Base-by-base conservation (phyloP, 2,797 vertebrate genomes). In the Rhinophrynus dorsalis region DNA sequence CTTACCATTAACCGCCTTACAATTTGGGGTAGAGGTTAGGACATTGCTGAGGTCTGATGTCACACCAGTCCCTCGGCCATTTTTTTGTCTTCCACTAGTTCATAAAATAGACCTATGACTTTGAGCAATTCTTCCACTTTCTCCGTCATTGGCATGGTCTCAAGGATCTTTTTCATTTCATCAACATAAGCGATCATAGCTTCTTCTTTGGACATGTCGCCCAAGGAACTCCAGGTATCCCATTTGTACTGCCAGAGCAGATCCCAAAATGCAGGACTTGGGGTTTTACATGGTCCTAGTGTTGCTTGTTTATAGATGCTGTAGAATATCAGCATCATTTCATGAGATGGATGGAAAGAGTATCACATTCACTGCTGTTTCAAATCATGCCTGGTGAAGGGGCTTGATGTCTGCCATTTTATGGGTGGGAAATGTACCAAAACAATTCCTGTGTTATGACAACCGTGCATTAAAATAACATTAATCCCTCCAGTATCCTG, bases 271-370 rank as follows among this genome's bases (percentile, higher is more conserved):
- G 92, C 93, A 62, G 97, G 97, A 42, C 95, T 89, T 45, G 94
- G 90, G 61, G 93, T 90, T 71, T 90, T 93, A 80, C 97, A 99
- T 0, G 88, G 88, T 68, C 97, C 97, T 81, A 92, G 84, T 0
- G 96, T 97, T 65, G 96, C 96, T 86, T 99, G 97, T 78, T 98
- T 99, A 79, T 98, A 99, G 83, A 94, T 98, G 75, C 96, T 97
- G 86, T 99, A 98, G 85, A 99, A 99, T 83, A 95, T 98, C 57
- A 99, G 91, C 96, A 98, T 98, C 94, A 98, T 96, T 83, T 99
- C 95, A 72, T 98, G 95, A 20, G 97, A 97, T 32, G 97, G 97
- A 81, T 99, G 96, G 86, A 98, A 98, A 13, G 97, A 94, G 94
- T 76, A 98, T 98, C 80, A 98, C 96, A 86, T 91, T 96, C 76